Percentiles rank a stretch among this genome's conserved stretches.
Conservation (phyloP, 2,888 invertebrate genomes). For the Eumacrocentrus americanus region DNA sequence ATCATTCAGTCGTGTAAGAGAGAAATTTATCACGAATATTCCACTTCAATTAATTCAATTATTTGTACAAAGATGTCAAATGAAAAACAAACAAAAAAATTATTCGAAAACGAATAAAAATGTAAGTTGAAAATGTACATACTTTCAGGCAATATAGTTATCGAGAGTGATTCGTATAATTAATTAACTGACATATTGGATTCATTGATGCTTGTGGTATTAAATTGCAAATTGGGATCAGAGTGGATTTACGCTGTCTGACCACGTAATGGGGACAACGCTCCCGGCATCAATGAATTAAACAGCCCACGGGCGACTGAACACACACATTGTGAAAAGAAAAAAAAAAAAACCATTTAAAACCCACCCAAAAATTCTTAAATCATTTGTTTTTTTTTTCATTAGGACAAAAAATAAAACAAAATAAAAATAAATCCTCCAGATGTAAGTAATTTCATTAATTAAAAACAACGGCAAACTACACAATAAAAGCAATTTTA, state of each 20-base stretch:
- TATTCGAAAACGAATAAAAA: too few relatives aligned
- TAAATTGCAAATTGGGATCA: background rate
- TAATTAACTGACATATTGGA: conserved; percentile 17
- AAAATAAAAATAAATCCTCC: too few relatives aligned
- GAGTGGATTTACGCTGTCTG: background rate
- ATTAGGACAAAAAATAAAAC: background rate
- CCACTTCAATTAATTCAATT: too few relatives aligned
- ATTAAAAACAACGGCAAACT: background rate
- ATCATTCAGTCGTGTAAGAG: too few relatives aligned
- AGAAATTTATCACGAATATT: too few relatives aligned
- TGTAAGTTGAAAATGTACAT: conserved; percentile 16
- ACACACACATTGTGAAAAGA: background rate
- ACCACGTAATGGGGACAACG: background rate
- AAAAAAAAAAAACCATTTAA: background rate
- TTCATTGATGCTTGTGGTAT: conserved; percentile 4
- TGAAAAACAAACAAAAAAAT: too few relatives aligned
- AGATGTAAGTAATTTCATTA: background rate
- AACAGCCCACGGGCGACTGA: background rate
- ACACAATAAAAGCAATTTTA: background rate
- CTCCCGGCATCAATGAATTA: background rate
- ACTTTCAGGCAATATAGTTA: background rate
- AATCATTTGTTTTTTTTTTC: too few relatives aligned
- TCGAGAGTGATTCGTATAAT: conserved; percentile 1
- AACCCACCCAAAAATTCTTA: too few relatives aligned
- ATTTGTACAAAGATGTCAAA: too few relatives aligned